Evolutionary conservation across 2,888 invertebrate genomes (phyloP).

Genomic region (Flexamia atlantica): DNA sequence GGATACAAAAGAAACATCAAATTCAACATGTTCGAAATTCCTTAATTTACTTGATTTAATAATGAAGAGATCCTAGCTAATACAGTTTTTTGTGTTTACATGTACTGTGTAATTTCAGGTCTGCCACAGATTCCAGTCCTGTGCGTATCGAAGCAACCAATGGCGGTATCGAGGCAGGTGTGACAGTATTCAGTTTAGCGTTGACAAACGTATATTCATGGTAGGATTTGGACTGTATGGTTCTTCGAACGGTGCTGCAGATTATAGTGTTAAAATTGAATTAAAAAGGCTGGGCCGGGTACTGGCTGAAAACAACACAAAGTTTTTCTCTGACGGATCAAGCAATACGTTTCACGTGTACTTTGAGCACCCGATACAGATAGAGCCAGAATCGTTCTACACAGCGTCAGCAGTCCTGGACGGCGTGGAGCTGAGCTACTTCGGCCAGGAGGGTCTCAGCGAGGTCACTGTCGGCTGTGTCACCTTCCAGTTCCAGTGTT

Average conservation of each 20-base stretch:
- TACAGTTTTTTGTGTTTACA: too few species aligned
- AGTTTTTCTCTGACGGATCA: slow-evolving; percentile 97
- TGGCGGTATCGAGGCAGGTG: slow-evolving; percentile 98
- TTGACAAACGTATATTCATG: slow-evolving; percentile 96
- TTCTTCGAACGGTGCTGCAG: slow-evolving; percentile 96
- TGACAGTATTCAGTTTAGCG: slow-evolving; percentile 98
- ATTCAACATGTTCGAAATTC: too few species aligned
- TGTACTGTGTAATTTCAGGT: slow-evolving; percentile 83
- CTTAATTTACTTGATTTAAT: too few species aligned
- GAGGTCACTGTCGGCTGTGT: slow-evolving; percentile 96
- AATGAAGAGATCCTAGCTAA: too few species aligned
- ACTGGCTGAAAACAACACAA: slow-evolving; percentile 93
- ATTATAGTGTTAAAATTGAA: slow-evolving; percentile 96
- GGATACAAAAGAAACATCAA: too few species aligned
- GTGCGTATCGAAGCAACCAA: slow-evolving; percentile 97
- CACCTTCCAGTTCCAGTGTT: slow-evolving; percentile 98
- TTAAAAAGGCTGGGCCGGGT: slow-evolving; percentile 92
- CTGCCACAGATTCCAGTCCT: slow-evolving; percentile 97
- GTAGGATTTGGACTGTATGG: slow-evolving; percentile 98
- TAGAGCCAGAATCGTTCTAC: slow-evolving; percentile 96
- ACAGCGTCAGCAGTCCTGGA: slow-evolving; percentile 97
- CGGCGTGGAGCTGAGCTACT: slow-evolving; percentile 96
- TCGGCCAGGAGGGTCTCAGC: slow-evolving; percentile 97
- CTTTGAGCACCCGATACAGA: slow-evolving; percentile 87
- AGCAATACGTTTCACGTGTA: slow-evolving; percentile 96